Evolutionary conservation across 2,888 invertebrate species (phyloP).

Genomic region (Oxyteleia sp.): DNA sequence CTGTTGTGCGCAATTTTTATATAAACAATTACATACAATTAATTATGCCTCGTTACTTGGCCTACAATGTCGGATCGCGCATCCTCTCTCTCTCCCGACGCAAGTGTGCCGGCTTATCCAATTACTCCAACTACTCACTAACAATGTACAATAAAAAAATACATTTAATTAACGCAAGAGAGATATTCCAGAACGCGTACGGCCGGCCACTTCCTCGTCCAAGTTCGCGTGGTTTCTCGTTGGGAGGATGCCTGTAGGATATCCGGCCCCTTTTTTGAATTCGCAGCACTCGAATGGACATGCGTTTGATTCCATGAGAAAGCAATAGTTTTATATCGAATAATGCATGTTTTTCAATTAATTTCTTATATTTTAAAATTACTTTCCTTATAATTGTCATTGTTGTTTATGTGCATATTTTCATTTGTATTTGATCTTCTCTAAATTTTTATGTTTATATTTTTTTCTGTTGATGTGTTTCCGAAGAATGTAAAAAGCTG

Average conservation of each 20-base stretch:
- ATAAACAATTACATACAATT: constrained; percentile 45
- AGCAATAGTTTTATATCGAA: no score
- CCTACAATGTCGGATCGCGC: no score
- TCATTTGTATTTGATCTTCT: no score
- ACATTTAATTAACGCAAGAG: constrained; percentile 22
- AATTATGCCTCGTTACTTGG: constrained; percentile 28
- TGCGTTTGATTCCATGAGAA: no score
- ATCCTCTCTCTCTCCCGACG: no score
- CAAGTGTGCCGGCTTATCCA: constrained; percentile 11
- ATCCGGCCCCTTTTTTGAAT: not conserved
- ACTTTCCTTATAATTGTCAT: no score
- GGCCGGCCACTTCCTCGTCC: not conserved
- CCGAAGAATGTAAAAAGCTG: no score
- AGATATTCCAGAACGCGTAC: not conserved
- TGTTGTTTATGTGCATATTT: no score
- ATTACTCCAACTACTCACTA: constrained; percentile 37
- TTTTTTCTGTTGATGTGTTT: no score
- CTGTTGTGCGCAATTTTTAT: constrained; percentile 32
- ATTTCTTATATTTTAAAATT: no score
- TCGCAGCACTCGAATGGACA: not conserved
- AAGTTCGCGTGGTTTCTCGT: not conserved
- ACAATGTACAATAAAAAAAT: constrained; percentile 34
- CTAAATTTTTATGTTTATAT: no score
- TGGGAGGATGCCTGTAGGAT: constrained; percentile 2
- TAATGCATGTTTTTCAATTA: no score